Evolutionary conservation across 2,113 vertebrate genomes (phyloP).

Genomic region (Macheiramphus alcinus): DNA sequence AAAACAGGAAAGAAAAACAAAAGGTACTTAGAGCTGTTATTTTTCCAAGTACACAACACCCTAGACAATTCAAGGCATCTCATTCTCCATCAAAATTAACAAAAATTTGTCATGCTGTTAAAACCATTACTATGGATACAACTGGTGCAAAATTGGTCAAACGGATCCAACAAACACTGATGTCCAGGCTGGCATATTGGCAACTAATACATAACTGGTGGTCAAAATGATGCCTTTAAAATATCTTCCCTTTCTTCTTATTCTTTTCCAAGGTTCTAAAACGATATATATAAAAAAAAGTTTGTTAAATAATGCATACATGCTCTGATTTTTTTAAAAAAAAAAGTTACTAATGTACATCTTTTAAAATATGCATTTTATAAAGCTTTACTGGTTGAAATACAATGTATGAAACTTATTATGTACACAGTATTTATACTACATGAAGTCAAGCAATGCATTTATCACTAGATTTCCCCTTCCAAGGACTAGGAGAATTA

Average conservation of each 20-base stretch:
- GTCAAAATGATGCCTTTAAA: constrained; percentile 81
- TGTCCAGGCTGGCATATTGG: constrained; percentile 90
- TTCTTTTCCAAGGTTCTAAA: constrained; percentile 98
- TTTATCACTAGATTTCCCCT: background rate
- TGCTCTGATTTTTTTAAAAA: background rate
- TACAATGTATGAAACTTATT: background rate
- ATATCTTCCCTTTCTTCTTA: constrained; percentile 99
- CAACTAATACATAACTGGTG: constrained; percentile 83
- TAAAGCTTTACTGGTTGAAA: background rate
- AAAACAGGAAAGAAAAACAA: constrained; percentile 15
- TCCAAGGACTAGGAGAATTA: background rate
- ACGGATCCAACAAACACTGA: constrained; percentile 82
- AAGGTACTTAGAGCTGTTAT: constrained; percentile 78
- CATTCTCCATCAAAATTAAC: constrained; percentile 77
- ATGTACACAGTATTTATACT: background rate
- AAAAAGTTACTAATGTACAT: background rate
- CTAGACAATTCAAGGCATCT: constrained; percentile 83
- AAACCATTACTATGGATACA: constrained; percentile 81
- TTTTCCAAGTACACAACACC: constrained; percentile 83
- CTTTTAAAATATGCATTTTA: background rate
- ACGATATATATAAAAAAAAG: background rate
- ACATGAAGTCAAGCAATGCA: background rate
- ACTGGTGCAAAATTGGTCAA: constrained; percentile 82
- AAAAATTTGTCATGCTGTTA: constrained; percentile 81
- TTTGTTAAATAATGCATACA: background rate